phyloP scores from a whole-genome alignment of 2,113 vertebrate genomes.

The Psilopsiagon aurifrons region DNA sequence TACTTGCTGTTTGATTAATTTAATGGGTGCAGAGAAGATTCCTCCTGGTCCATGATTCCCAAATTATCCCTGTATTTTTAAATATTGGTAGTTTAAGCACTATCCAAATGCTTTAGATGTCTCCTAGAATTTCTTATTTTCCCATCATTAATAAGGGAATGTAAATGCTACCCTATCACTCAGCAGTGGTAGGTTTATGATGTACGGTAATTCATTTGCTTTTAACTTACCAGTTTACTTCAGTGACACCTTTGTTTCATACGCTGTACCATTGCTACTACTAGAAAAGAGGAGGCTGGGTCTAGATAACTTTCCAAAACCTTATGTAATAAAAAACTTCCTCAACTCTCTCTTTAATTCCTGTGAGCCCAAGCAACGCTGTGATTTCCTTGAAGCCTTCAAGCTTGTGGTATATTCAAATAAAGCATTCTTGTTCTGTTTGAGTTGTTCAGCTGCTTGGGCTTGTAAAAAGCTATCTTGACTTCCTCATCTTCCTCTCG shows the following conservation, averaged over 20 bases:
- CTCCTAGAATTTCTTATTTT: background rate
- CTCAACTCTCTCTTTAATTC: background rate
- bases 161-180: background rate
- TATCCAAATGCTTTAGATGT: background rate
- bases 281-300: background rate
- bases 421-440: background rate
- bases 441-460: background rate
- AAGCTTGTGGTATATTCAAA: background rate
- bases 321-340: background rate
- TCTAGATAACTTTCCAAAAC: background rate
- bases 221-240: background rate
- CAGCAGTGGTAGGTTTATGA: background rate
- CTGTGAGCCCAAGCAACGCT: background rate
- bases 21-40: background rate
- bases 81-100: background rate
- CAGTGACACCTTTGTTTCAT: background rate
- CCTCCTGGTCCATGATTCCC: background rate
- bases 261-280: background rate
- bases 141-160: conserved; percentile 9
- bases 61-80: background rate
- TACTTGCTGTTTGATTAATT: background rate
- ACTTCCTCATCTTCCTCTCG: background rate
- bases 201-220: background rate
- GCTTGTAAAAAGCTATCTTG: background rate
- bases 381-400: background rate